phyloP scores from a whole-genome alignment of 2,888 invertebrate species.

The Pseudoips prasinana region DNA sequence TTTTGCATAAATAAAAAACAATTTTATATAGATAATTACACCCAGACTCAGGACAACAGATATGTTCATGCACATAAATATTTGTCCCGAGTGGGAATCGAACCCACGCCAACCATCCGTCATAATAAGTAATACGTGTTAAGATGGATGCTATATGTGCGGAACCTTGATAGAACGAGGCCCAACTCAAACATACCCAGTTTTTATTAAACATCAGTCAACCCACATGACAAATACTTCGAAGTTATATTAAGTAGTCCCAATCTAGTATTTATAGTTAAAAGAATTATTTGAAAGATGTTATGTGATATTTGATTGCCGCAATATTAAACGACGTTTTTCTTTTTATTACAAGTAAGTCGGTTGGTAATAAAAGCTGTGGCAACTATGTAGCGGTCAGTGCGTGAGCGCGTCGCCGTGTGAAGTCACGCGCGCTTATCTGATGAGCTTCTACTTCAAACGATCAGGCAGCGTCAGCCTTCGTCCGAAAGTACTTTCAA shows the following conservation, averaged over 20 bases:
- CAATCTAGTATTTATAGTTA: not conserved
- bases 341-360: constrained; percentile 18
- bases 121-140: too few relatives aligned
- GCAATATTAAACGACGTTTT: not conserved
- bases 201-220: constrained; percentile 25
- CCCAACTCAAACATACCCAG: too few relatives aligned
- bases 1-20: too few relatives aligned
- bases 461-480: constrained; percentile 20
- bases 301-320: not conserved
- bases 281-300: not conserved
- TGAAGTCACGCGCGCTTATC: constrained; percentile 52
- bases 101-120: too few relatives aligned
- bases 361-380: constrained; percentile 35
- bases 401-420: constrained; percentile 33
- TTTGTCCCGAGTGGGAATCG: too few relatives aligned
- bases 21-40: too few relatives aligned
- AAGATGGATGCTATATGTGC: too few relatives aligned
- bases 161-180: too few relatives aligned
- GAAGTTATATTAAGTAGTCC: constrained; percentile 8
- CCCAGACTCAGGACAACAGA: too few relatives aligned
- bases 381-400: constrained; percentile 13
- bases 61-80: too few relatives aligned
- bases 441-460: constrained; percentile 43
- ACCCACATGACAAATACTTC: constrained; percentile 22
- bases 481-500: constrained; percentile 7